Conservation (phyloP, 2,888 invertebrate species). For the Patella depressa region DNA sequence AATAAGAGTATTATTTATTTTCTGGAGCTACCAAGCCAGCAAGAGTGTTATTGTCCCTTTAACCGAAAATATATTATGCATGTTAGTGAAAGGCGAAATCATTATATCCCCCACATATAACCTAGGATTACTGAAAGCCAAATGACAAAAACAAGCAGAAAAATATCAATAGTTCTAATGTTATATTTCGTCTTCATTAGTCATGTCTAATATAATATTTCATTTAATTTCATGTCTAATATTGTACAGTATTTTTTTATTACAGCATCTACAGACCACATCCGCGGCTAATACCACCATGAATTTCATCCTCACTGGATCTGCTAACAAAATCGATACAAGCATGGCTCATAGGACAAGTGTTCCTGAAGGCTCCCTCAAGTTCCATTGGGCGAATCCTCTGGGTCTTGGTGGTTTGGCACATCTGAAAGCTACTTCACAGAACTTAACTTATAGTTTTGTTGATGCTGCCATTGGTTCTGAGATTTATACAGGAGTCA, state of each 20-base stretch:
- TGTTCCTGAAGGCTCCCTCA: slow-evolving; percentile 57
- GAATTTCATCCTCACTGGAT: slow-evolving; percentile 70
- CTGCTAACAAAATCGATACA: slow-evolving; percentile 68
- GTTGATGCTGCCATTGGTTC: slow-evolving; percentile 43
- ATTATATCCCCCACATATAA: no score
- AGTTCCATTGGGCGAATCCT: slow-evolving; percentile 66
- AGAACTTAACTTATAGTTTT: slow-evolving; percentile 55
- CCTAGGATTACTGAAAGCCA: no score
- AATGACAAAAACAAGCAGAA: no score
- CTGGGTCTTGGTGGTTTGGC: slow-evolving; percentile 65
- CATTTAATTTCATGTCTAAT: no score
- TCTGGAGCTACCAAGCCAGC: no score
- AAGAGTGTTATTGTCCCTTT: no score
- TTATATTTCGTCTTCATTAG: no score
- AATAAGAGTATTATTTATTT: no score
- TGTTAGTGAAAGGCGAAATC: no score
- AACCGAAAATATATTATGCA: no score
- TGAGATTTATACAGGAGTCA: slow-evolving; percentile 43
- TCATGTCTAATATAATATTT: no score
- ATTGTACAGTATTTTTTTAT: slow-evolving; percentile 20
- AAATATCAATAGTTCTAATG: no score
- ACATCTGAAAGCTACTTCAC: slow-evolving; percentile 47
- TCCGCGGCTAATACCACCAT: slow-evolving; percentile 47
- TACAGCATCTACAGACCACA: slow-evolving; percentile 52
- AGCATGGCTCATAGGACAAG: slow-evolving; percentile 56